A percentile compares a stretch with the other conserved stretches of the same genome.
Conservation (phyloP, 2,113 vertebrate genomes). For the Hemiprocne comata region DNA sequence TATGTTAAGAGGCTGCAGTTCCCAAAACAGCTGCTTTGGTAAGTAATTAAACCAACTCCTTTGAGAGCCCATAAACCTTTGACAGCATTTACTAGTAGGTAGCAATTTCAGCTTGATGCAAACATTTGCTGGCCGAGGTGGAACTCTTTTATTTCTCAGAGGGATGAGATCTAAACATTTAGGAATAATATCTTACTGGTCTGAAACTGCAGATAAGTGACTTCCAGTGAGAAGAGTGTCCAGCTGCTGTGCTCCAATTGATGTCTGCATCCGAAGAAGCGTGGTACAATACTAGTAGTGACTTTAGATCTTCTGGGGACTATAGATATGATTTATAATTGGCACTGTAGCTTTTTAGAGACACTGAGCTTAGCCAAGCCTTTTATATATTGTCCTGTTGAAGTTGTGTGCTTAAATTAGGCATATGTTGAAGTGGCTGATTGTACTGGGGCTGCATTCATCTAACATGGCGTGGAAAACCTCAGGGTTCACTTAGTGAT, state of each 20-base stretch:
- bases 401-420: conserved; percentile 42
- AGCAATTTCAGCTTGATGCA: neutral
- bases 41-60: conserved; percentile 25
- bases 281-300: conserved; percentile 11
- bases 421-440: conserved; percentile 10
- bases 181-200: neutral
- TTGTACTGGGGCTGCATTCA: neutral
- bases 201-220: neutral
- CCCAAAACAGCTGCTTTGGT: neutral
- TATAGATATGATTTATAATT: conserved; percentile 58
- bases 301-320: conserved; percentile 55
- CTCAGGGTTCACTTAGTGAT: neutral
- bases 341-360: conserved; percentile 43
- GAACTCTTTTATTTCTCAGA: conserved; percentile 2
- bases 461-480: neutral
- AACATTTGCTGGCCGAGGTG: neutral
- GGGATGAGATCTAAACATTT: conserved; percentile 9
- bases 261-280: neutral
- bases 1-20: neutral
- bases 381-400: conserved; percentile 17
- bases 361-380: conserved; percentile 9
- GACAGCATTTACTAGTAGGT: neutral
- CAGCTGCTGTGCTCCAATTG: conserved; percentile 35
- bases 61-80: neutral
- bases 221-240: neutral